phyloP scores from a whole-genome alignment of 1,140 invertebrate species.

The Bombus superbus region DNA sequence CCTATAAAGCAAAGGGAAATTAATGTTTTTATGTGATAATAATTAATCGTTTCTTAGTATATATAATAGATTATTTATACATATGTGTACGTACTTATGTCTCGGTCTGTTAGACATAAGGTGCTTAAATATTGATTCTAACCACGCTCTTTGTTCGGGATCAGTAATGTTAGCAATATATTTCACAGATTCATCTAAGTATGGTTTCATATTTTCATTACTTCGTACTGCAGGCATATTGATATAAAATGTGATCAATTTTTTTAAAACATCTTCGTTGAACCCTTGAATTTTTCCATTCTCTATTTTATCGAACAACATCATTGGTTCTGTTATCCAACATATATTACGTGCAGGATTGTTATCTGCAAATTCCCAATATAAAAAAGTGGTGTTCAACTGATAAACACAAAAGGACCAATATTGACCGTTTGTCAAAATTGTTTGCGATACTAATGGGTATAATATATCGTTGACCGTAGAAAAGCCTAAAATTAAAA shows the following conservation, averaged over 20 bases:
- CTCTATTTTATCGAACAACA: conserved; percentile 90
- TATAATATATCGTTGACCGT: conserved; percentile 94
- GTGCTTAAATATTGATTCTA: conserved; percentile 88
- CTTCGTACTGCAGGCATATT: conserved; percentile 86
- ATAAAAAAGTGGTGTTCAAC: conserved; percentile 91
- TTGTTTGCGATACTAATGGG: conserved; percentile 92
- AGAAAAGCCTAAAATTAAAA: conserved; percentile 88
- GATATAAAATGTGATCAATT: conserved; percentile 89
- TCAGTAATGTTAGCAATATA: conserved; percentile 87
- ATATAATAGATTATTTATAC: background rate
- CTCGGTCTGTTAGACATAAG: conserved; percentile 86
- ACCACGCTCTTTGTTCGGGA: conserved; percentile 86
- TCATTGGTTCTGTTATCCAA: conserved; percentile 88
- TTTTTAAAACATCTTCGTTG: conserved; percentile 91
- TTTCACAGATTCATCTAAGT: conserved; percentile 85
- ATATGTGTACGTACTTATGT: conserved; percentile 73
- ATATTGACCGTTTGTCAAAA: conserved; percentile 92
- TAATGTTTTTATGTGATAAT: background rate
- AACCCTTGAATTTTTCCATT: conserved; percentile 89
- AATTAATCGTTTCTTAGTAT: background rate
- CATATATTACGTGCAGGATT: conserved; percentile 91
- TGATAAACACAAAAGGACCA: conserved; percentile 95
- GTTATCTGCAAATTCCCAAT: conserved; percentile 84
- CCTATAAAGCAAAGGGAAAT: conserved; percentile 67
- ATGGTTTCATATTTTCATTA: conserved; percentile 88